Evolutionary conservation across 2,888 invertebrate genomes (phyloP).

Genomic region (Papilio demoleus): DNA sequence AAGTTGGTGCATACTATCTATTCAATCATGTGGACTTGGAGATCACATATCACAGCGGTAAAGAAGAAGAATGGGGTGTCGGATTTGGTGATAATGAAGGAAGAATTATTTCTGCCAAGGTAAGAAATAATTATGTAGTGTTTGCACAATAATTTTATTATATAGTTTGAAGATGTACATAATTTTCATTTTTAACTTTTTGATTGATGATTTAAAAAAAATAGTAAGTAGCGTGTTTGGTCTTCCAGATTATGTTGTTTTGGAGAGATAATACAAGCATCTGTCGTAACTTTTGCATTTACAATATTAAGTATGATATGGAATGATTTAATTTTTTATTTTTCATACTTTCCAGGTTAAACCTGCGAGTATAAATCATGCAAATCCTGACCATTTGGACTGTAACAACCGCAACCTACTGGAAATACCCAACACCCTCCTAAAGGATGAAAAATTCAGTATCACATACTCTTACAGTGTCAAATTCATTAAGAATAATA

Average conservation of each 20-base stretch:
- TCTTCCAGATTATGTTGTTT: too few relatives aligned
- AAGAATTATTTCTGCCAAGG: constrained; percentile 93
- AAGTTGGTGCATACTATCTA: constrained; percentile 92
- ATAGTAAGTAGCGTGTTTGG: too few relatives aligned
- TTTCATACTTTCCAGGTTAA: constrained; percentile 61
- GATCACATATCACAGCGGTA: constrained; percentile 96
- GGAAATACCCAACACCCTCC: constrained; percentile 86
- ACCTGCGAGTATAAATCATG: constrained; percentile 84
- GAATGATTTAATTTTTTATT: too few relatives aligned
- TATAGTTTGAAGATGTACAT: too few relatives aligned
- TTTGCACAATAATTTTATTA: too few relatives aligned
- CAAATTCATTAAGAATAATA: constrained; percentile 89
- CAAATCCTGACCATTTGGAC: constrained; percentile 71
- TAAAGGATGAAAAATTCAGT: constrained; percentile 79
- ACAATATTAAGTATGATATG: too few relatives aligned
- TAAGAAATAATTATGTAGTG: constrained; percentile 53
- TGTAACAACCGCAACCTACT: constrained; percentile 85
- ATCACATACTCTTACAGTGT: constrained; percentile 95
- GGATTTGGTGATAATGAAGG: constrained; percentile 92
- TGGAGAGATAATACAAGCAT: too few relatives aligned
- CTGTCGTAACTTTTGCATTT: too few relatives aligned
- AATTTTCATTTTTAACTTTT: too few relatives aligned
- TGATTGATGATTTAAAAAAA: too few relatives aligned
- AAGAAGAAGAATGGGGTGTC: constrained; percentile 93
- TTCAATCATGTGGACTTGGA: constrained; percentile 98